phyloP scores from a whole-genome alignment of 2,888 invertebrate species.

The Lysandra coridon region DNA sequence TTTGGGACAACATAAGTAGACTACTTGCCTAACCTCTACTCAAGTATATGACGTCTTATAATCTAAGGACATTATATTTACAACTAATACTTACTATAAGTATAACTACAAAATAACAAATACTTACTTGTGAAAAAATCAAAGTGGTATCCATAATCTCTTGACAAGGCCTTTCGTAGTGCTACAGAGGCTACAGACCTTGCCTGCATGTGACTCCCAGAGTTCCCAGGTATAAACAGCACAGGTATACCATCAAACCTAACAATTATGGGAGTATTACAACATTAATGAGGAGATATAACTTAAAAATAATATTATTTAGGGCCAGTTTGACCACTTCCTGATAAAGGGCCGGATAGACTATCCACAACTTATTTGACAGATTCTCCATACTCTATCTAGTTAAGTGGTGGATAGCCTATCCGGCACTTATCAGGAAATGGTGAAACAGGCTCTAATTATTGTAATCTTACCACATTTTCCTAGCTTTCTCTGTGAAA shows the following conservation, averaged over 20 bases:
- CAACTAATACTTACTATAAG: too few relatives aligned
- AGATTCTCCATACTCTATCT: too few relatives aligned
- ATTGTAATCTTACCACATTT: conserved; percentile 75
- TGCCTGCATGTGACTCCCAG: conserved; percentile 95
- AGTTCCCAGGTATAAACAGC: conserved; percentile 96
- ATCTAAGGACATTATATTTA: too few relatives aligned
- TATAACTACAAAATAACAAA: not conserved
- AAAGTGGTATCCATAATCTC: conserved; percentile 87
- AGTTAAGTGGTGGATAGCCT: too few relatives aligned
- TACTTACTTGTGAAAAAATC: conserved; percentile 90
- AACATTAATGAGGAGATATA: not conserved
- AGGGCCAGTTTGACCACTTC: too few relatives aligned
- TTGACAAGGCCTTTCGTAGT: conserved; percentile 88
- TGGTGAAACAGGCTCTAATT: too few relatives aligned
- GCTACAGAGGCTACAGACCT: conserved; percentile 96
- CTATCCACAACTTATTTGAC: too few relatives aligned
- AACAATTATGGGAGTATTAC: not conserved
- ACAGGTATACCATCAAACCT: conserved; percentile 94
- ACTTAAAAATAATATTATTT: not conserved
- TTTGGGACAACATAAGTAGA: too few relatives aligned
- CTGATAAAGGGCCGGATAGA: not conserved
- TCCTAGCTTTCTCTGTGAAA: conserved; percentile 84
- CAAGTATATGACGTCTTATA: too few relatives aligned
- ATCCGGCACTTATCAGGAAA: too few relatives aligned
- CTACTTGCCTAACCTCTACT: too few relatives aligned